These are phyloP conservation scores for Gastrophysa polygoni DNA, from an alignment of 2,888 invertebrate genomes.

Conservation along the genomic window DNA sequence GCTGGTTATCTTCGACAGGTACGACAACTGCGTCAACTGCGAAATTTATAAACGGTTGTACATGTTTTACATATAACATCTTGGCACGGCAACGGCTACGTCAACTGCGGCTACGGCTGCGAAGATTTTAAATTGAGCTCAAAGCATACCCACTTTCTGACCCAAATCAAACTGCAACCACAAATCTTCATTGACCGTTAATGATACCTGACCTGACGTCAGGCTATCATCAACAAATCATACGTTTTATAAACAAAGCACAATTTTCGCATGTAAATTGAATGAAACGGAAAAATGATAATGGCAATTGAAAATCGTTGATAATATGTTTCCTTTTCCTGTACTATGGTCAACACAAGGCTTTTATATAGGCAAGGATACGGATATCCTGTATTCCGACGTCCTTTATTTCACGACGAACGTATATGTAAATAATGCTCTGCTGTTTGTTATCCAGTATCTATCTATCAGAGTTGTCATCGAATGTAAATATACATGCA, in stretches of 20 bases:
- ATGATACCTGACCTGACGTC: conserved; percentile 5
- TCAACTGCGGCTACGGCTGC: no score
- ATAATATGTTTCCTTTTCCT: conserved; percentile 58
- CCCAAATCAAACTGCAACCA: neutral
- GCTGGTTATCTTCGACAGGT: no score
- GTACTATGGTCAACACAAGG: conserved; percentile 40
- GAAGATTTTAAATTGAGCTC: no score
- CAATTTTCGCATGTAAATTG: conserved; percentile 45
- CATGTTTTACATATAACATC: no score
- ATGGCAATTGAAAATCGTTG: conserved; percentile 57
- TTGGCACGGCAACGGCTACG: no score
- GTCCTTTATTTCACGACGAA: conserved; percentile 43
- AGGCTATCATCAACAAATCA: conserved; percentile 27
- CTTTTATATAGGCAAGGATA: conserved; percentile 56
- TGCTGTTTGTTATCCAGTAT: neutral
- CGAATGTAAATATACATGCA: neutral
- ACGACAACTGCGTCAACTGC: no score
- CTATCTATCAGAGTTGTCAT: neutral
- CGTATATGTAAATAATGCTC: conserved; percentile 10
- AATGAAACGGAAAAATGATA: conserved; percentile 54
- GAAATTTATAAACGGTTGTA: no score
- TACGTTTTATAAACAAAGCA: conserved; percentile 34
- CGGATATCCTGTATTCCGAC: conserved; percentile 56
- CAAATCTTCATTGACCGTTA: neutral
- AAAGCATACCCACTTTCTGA: no score